Conservation (phyloP, 2,888 invertebrate genomes). For the Acanthosepion lycidas region DNA sequence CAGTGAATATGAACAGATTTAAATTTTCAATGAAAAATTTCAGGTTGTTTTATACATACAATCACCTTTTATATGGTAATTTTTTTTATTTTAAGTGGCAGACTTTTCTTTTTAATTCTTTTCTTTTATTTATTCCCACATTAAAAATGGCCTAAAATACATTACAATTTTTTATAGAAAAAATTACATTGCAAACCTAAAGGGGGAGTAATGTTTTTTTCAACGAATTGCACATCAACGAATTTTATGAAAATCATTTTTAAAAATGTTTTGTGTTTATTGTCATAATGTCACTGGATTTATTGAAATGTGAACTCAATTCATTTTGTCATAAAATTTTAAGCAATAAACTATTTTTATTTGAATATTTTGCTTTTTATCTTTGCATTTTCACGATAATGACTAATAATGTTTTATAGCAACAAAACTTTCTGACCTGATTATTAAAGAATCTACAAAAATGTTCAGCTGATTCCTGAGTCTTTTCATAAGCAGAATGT, state of each 20-base stretch:
- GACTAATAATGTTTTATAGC: no score
- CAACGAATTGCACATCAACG: constrained; percentile 33
- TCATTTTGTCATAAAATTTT: constrained; percentile 21
- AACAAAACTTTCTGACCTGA: no score
- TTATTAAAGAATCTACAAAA: no score
- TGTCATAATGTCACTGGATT: background rate
- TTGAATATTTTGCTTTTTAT: background rate
- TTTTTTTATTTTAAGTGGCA: background rate
- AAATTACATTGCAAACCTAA: background rate
- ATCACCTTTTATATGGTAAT: background rate
- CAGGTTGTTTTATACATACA: background rate
- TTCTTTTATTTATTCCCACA: background rate
- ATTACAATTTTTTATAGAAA: background rate
- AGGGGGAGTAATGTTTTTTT: background rate
- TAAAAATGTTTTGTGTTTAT: background rate
- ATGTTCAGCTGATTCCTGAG: no score
- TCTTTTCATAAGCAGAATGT: no score
- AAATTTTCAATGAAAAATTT: background rate
- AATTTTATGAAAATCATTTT: background rate
- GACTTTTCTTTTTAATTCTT: background rate
- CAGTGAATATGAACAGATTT: background rate
- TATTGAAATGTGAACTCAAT: background rate
- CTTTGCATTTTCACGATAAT: background rate
- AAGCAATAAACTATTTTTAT: constrained; percentile 33
- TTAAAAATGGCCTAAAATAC: background rate